Evolutionary conservation across 2,888 invertebrate genomes (phyloP).

Genomic region (Nomada flava): DNA sequence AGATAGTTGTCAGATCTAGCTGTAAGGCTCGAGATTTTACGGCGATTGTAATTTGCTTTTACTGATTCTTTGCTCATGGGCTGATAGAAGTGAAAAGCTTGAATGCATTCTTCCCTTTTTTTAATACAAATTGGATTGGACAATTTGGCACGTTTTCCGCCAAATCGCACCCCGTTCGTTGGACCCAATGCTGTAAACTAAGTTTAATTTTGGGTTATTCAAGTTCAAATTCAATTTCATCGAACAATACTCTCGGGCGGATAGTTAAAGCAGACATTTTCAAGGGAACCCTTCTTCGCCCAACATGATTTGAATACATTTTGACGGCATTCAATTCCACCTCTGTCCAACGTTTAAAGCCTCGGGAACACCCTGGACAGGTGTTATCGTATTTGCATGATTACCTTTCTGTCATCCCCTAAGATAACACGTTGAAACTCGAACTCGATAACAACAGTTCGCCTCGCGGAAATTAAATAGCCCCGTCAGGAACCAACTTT

Average conservation of each 20-base stretch:
- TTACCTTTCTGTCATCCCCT: conserved; percentile 18
- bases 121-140: no score
- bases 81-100: no score
- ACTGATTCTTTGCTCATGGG: no score
- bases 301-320: conserved; percentile 13
- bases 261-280: conserved; percentile 10
- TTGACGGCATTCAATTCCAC: conserved; percentile 14
- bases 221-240: conserved; percentile 29
- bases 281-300: background rate
- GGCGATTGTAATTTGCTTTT: no score
- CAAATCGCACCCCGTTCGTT: no score
- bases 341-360: conserved; percentile 26
- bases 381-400: conserved; percentile 38
- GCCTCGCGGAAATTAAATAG: conserved; percentile 37
- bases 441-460: conserved; percentile 42
- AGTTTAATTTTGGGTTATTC: conserved; percentile 1
- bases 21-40: no score
- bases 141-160: no score
- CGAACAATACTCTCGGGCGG: conserved; percentile 2
- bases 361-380: conserved; percentile 16
- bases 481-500: conserved; percentile 31
- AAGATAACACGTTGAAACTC: conserved; percentile 48
- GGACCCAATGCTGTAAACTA: background rate
- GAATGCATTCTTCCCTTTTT: no score
- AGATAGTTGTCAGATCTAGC: no score